Conservation (phyloP, 2,797 vertebrate species). For the Squalus acanthias region DNA sequence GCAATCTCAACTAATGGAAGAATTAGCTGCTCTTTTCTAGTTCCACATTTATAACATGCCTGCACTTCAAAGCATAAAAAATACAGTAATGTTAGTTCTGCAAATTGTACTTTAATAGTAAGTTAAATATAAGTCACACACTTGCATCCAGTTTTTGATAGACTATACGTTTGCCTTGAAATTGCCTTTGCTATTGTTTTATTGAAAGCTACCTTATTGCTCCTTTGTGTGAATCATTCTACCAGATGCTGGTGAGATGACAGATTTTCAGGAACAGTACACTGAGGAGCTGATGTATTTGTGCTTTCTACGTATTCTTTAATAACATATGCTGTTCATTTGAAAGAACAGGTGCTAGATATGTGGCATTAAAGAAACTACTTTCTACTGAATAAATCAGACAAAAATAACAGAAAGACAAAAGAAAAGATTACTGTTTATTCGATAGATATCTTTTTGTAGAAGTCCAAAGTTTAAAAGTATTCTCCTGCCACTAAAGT, state of each 20-base stretch:
- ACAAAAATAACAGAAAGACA: not conserved
- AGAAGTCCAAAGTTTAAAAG: not conserved
- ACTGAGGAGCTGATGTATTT: not conserved
- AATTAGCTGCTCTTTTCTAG: not conserved
- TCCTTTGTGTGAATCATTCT: slow-evolving; percentile 15
- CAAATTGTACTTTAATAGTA: not conserved
- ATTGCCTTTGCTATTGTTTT: not conserved
- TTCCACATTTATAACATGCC: not conserved
- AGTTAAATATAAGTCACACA: not conserved
- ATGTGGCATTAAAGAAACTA: not conserved
- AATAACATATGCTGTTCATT: not conserved
- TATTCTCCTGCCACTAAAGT: not conserved
- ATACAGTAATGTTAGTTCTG: not conserved
- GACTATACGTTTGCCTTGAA: not conserved
- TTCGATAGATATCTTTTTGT: not conserved
- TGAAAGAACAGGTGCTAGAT: slow-evolving; percentile 34
- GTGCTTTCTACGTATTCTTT: not conserved
- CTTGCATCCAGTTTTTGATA: not conserved
- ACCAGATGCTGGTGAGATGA: slow-evolving; percentile 6
- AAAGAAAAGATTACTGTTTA: not conserved
- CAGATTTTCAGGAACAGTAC: not conserved
- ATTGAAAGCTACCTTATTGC: not conserved
- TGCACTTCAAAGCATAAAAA: not conserved
- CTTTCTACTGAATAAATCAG: not conserved
- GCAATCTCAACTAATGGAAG: not conserved